Percentiles rank a stretch among this genome's conserved stretches.
These are phyloP conservation scores for Entelurus aequoreus DNA, from an alignment of 2,113 vertebrate species.

Conservation along the genomic window DNA sequence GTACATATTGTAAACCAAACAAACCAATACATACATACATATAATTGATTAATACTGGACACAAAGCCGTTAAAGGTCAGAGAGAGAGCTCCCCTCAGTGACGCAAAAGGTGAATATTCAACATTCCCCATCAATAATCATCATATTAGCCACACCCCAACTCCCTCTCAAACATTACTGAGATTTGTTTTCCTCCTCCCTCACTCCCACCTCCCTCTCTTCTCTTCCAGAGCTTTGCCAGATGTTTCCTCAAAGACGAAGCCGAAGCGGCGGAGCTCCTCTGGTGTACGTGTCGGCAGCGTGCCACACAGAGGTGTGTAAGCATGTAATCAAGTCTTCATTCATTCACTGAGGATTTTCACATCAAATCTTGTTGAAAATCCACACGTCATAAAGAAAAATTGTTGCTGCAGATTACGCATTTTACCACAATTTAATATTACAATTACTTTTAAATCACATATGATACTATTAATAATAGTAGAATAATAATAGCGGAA, in stretches of 20 bases:
- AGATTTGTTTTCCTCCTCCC: slow-evolving; percentile 62
- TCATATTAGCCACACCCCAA: slow-evolving; percentile 44
- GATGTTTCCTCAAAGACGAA: slow-evolving; percentile 40
- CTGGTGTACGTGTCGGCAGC: slow-evolving; percentile 15
- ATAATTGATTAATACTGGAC: slow-evolving; percentile 28
- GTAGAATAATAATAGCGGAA: too few relatives aligned
- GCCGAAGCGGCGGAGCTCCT: slow-evolving; percentile 47
- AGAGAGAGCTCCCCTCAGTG: slow-evolving; percentile 46
- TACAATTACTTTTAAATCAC: too few relatives aligned
- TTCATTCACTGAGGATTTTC: background rate
- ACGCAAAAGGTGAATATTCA: slow-evolving; percentile 63
- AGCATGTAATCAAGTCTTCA: background rate
- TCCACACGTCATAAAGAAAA: too few relatives aligned
- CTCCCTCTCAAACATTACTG: slow-evolving; percentile 54
- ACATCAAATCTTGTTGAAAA: background rate
- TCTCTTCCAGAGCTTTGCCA: slow-evolving; percentile 66
- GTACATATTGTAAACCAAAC: background rate
- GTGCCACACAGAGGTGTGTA: slow-evolving; percentile 36
- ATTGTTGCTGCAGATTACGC: too few relatives aligned
- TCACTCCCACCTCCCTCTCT: slow-evolving; percentile 64
- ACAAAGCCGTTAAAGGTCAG: slow-evolving; percentile 47
- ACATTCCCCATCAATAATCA: slow-evolving; percentile 49
- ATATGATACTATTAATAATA: too few relatives aligned
- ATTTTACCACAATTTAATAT: too few relatives aligned
- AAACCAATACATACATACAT: background rate